These are phyloP conservation scores for Otolemur crassicaudatus DNA, from an alignment of 2,797 vertebrate genomes.

Conservation along the genomic window DNA sequence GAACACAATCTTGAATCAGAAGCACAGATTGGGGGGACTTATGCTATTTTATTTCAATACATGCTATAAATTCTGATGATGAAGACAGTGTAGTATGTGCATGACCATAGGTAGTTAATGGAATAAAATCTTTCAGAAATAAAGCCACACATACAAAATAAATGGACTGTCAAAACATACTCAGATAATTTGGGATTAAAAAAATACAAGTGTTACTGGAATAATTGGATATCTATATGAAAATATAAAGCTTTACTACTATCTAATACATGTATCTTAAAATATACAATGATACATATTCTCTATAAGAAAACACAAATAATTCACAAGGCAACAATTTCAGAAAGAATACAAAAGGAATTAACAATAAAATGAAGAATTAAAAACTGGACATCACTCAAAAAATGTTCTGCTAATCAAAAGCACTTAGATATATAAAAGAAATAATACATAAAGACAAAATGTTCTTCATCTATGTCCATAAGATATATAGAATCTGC, in stretches of 20 bases:
- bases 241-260: not conserved
- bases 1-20: not conserved
- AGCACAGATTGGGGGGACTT: not conserved
- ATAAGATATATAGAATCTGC: not conserved
- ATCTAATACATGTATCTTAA: not conserved
- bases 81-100: not conserved
- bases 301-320: not conserved
- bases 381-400: not conserved
- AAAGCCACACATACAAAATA: not conserved
- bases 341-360: not conserved
- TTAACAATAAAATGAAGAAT: not conserved
- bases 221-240: not conserved
- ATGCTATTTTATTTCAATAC: not conserved
- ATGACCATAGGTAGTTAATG: not conserved
- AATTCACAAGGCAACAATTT: not conserved
- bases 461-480: not conserved
- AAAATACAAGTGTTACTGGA: not conserved
- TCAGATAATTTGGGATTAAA: not conserved
- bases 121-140: not conserved
- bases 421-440: not conserved
- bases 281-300: not conserved
- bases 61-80: not conserved
- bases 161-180: not conserved
- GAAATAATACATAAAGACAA: not conserved
- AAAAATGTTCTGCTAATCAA: not conserved